Percentiles rank a stretch among this genome's conserved stretches.
phyloP scores from a whole-genome alignment of 2,888 invertebrate species.

The Chloroclysta siterata region DNA sequence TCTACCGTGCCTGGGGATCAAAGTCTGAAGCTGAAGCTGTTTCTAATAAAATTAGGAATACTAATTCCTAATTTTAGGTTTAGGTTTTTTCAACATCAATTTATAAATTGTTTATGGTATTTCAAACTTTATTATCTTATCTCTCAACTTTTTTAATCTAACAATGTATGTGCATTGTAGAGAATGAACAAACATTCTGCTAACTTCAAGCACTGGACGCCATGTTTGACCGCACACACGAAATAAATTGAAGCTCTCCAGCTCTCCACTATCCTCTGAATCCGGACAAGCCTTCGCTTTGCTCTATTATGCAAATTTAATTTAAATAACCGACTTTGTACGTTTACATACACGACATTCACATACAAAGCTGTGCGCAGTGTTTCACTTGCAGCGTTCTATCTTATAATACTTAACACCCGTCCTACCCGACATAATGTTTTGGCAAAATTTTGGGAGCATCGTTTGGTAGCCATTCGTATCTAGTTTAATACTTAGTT shows the following conservation, averaged over 20 bases:
- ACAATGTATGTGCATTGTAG: not conserved
- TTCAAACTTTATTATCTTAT: too few relatives aligned
- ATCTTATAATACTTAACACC: conserved; percentile 3
- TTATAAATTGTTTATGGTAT: too few relatives aligned
- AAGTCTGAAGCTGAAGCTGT: too few relatives aligned
- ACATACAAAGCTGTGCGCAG: conserved; percentile 23
- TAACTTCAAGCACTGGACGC: conserved; percentile 9
- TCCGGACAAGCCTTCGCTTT: conserved; percentile 61
- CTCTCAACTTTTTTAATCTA: not conserved
- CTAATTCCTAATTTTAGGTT: too few relatives aligned
- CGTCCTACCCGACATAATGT: not conserved
- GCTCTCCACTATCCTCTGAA: conserved; percentile 41
- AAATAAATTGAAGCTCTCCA: conserved; percentile 39
- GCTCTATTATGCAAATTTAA: conserved; percentile 70
- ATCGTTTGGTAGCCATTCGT: too few relatives aligned
- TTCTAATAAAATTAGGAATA: too few relatives aligned
- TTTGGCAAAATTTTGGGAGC: not conserved
- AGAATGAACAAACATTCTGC: not conserved
- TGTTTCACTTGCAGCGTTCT: conserved; percentile 3
- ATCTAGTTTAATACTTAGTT: too few relatives aligned
- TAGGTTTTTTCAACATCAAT: too few relatives aligned
- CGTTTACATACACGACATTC: conserved; percentile 46
- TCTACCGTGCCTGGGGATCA: too few relatives aligned
- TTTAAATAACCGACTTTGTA: conserved; percentile 64
- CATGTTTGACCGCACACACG: conserved; percentile 26